Conservation (phyloP, 2,888 invertebrate species). For the Leptarthrus brevirostris region DNA sequence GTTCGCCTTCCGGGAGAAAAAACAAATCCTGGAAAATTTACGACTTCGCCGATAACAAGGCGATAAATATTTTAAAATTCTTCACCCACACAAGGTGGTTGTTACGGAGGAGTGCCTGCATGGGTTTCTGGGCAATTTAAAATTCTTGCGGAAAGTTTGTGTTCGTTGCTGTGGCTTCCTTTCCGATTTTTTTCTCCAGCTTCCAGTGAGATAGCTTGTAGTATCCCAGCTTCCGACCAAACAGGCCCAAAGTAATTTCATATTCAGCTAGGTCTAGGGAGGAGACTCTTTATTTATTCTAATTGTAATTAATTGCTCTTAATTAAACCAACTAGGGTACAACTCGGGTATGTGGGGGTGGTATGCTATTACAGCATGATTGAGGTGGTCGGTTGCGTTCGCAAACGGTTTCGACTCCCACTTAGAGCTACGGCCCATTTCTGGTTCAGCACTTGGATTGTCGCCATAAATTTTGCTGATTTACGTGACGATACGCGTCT, state of each 20-base stretch:
- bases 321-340: slow-evolving; percentile 2
- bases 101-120: background rate
- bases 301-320: slow-evolving; percentile 7
- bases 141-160: slow-evolving; percentile 20
- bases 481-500: background rate
- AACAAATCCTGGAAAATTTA: slow-evolving; percentile 17
- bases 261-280: background rate
- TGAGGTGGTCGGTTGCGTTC: too few species aligned
- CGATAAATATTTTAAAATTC: slow-evolving; percentile 17
- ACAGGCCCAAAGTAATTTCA: slow-evolving; percentile 2
- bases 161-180: background rate
- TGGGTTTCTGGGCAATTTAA: background rate
- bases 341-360: background rate
- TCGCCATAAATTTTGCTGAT: background rate
- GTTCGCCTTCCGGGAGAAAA: slow-evolving; percentile 3
- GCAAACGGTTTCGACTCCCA: too few species aligned
- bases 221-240: background rate
- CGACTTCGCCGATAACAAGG: slow-evolving; percentile 2
- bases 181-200: background rate
- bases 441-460: too few species aligned
- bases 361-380: background rate
- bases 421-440: too few species aligned
- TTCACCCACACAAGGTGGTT: background rate
- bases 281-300: slow-evolving; percentile 3
- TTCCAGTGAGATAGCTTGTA: background rate